Conservation (phyloP, 2,797 vertebrate genomes). For the Sardinella longiceps region DNA sequence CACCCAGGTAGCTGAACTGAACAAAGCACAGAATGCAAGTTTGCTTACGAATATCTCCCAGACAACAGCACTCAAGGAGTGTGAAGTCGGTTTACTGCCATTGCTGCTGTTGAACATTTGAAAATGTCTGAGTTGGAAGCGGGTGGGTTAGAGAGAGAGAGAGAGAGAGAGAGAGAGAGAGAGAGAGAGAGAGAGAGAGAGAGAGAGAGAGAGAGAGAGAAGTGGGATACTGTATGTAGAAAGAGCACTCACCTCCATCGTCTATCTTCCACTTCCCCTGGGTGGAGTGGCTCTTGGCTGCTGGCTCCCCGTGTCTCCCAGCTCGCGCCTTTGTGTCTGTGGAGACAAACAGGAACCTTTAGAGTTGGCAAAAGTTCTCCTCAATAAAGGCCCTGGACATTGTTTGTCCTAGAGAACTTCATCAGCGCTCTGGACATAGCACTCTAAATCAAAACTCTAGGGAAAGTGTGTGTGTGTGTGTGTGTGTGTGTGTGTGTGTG, state of each 20-base stretch:
- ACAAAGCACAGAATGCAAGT: neutral
- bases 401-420: neutral
- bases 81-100: neutral
- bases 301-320: conserved; percentile 59
- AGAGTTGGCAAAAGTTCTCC: neutral
- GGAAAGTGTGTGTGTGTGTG: neutral
- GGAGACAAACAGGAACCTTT: conserved; percentile 28
- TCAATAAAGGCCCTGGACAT: neutral
- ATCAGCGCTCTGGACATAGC: conserved; percentile 26
- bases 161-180: no score
- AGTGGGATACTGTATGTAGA: no score
- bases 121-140: neutral
- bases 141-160: no score
- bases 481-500: no score
- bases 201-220: no score
- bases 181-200: no score
- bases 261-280: conserved; percentile 61
- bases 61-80: neutral
- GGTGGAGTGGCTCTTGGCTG: conserved; percentile 56
- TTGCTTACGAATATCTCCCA: neutral
- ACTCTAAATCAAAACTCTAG: conserved; percentile 20
- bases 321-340: conserved; percentile 63
- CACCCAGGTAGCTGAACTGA: neutral
- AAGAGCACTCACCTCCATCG: conserved; percentile 68
- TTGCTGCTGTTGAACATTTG: neutral